Conservation (phyloP, 2,797 vertebrate genomes). For the Myripristis jacobus region DNA sequence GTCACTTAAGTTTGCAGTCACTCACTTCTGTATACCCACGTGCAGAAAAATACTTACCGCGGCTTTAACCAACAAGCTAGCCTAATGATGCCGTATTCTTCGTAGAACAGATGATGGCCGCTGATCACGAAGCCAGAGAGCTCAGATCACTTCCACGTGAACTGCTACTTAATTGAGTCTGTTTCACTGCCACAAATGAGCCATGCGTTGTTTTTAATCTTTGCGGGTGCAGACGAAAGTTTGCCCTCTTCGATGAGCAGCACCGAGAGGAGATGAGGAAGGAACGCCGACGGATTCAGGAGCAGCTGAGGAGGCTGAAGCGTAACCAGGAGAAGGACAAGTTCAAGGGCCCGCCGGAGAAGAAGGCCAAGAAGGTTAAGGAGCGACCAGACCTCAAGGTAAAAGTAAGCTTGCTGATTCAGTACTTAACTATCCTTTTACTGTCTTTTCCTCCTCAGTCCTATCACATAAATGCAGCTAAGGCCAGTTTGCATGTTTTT, state of each 20-base stretch:
- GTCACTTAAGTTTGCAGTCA: background rate
- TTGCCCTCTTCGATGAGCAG: slow-evolving; percentile 97
- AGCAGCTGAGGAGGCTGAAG: slow-evolving; percentile 94
- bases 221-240: slow-evolving; percentile 88
- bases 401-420: slow-evolving; percentile 80
- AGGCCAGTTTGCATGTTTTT: background rate
- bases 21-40: too few relatives aligned
- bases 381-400: slow-evolving; percentile 98
- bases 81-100: too few relatives aligned
- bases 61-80: too few relatives aligned
- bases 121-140: too few relatives aligned
- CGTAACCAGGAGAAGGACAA: slow-evolving; percentile 98
- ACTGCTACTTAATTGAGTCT: background rate
- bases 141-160: background rate
- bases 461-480: background rate
- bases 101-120: too few relatives aligned
- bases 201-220: background rate
- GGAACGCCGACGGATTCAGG: slow-evolving; percentile 95
- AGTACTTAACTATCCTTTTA: slow-evolving; percentile 40
- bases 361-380: slow-evolving; percentile 97
- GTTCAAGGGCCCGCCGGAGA: slow-evolving; percentile 96
- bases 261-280: slow-evolving; percentile 99
- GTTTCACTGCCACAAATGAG: background rate
- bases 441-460: slow-evolving; percentile 36
- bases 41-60: too few relatives aligned